phyloP scores from a whole-genome alignment of 2,113 vertebrate species.

The Gymnobelideus leadbeateri region DNA sequence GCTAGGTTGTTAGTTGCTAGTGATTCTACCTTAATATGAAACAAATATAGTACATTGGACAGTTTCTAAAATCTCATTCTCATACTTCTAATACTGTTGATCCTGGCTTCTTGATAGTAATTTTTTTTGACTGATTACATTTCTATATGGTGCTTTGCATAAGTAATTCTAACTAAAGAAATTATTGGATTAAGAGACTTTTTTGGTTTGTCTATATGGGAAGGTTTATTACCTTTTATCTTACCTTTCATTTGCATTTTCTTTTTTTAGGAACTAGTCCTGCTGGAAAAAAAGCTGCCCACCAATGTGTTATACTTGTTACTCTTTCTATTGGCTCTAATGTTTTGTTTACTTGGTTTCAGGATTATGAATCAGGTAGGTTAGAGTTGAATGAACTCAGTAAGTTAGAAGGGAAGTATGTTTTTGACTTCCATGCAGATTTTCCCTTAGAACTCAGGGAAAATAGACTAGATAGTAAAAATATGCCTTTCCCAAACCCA shows the following conservation, averaged over 20 bases:
- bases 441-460: background rate
- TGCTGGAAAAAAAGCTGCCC: background rate
- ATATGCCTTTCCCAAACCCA: background rate
- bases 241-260: background rate
- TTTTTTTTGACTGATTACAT: background rate
- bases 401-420: background rate
- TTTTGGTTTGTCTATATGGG: background rate
- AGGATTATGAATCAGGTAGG: background rate
- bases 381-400: background rate
- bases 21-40: background rate
- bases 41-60: background rate
- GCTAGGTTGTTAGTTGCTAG: background rate
- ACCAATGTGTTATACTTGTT: too few relatives aligned
- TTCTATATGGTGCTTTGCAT: background rate
- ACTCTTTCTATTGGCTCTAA: background rate
- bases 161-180: background rate
- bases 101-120: background rate
- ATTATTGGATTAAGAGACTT: background rate
- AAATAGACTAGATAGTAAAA: background rate
- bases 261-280: background rate
- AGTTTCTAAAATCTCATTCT: background rate
- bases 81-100: background rate
- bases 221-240: constrained; percentile 1
- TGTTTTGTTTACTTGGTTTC: constrained; percentile 4
- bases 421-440: background rate